Conservation (phyloP, 2,113 vertebrate genomes). For the Pimephales promelas region DNA sequence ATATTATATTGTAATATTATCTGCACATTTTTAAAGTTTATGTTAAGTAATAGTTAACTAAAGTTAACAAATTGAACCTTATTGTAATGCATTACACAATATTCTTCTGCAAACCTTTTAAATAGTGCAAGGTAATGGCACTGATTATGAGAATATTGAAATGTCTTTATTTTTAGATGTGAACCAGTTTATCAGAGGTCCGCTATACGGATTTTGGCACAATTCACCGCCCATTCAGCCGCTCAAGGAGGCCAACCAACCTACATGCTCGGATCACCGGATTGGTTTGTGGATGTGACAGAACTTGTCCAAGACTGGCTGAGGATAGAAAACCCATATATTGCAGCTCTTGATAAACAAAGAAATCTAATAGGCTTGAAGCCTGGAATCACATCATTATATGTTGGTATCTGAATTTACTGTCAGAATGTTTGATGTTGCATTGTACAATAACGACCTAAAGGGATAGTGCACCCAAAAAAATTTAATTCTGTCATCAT, state of each 20-base stretch:
- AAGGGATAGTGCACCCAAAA: neutral
- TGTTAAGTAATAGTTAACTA: neutral
- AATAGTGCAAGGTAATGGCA: neutral
- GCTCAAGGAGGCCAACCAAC: constrained; percentile 56
- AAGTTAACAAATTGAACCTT: neutral
- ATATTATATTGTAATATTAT: too few species aligned
- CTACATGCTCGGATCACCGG: constrained; percentile 71
- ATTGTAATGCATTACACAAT: neutral
- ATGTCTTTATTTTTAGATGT: constrained; percentile 64
- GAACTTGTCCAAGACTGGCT: constrained; percentile 69
- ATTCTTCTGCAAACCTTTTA: neutral
- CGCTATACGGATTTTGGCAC: constrained; percentile 72
- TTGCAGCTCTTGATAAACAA: constrained; percentile 64
- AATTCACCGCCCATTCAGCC: constrained; percentile 66
- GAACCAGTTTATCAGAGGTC: constrained; percentile 73
- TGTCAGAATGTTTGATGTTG: neutral
- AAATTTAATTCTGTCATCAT: neutral
- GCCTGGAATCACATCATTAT: constrained; percentile 74
- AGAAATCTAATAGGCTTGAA: constrained; percentile 67
- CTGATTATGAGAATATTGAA: neutral
- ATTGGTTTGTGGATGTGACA: constrained; percentile 77
- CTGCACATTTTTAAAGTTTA: neutral
- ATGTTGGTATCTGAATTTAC: constrained; percentile 60
- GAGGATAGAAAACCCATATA: constrained; percentile 67
- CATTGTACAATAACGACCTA: neutral